Evolutionary conservation across 2,797 vertebrate genomes (phyloP), one percentile per base, ranked within the genome.

Genomic region (Micrastur ruficollis): DNA sequence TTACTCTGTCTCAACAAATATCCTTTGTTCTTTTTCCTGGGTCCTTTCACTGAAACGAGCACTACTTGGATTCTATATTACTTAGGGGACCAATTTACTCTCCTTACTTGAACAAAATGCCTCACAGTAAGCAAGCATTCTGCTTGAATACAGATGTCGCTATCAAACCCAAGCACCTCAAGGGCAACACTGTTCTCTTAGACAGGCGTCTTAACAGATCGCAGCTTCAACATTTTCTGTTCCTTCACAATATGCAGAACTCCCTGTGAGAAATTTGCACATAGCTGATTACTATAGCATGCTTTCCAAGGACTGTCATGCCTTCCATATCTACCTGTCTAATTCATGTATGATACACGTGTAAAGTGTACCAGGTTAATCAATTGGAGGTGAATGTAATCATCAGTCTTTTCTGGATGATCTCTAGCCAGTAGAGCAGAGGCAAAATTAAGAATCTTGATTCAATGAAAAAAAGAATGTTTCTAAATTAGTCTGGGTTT

Each of bases 1-100:
- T 78, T 94, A 72, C 85, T 95, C 79, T 93, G 95, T 88, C 88
- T 93, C 89, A 91, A 32, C 72, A 86, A 93, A 89, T 72, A 90
- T 86, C 9, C 50, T 73, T 86, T 89, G 18, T 84, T 87, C 46
- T 65, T 96, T 86, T 75, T 78, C 36, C 65, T 70, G 55, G 2
- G 8, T 92, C 22, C n/a, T 95, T 73, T 68, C 40, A 58, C 25
- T 90, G 81, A 95, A 96, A 81, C 0, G 1, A 93, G 11, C 50
- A 34, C 38, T 81, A n/a, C 68, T 72, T 89, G 81, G 15, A 49
- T 95, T 91, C 56, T 62, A 0, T 61, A 44, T 81, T 71, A 78
- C 49, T 25, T 62, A 85, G 22, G 79, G 74, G 61, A 85, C 27
- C 65, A 92, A 61, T 92, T 87, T 71, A 15, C 25, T 89, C 32